A percentile compares a stretch with the other conserved stretches of the same genome.
Conservation (phyloP, 1,140 invertebrate genomes). For the Diachasma alloeum region DNA sequence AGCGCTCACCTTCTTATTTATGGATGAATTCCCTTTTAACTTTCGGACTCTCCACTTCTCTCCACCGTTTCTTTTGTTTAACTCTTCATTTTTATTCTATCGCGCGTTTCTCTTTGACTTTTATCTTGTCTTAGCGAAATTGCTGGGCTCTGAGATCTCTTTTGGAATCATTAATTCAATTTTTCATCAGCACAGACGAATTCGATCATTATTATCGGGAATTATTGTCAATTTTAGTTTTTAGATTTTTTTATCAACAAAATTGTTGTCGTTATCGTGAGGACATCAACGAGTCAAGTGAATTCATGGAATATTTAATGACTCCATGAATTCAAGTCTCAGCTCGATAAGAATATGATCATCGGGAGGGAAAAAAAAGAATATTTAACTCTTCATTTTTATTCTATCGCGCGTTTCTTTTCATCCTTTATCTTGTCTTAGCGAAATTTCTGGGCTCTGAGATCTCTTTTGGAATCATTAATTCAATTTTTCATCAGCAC, state of each 20-base stretch:
- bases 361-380: neutral
- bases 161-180: no score
- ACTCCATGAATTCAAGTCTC: neutral
- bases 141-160: no score
- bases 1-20: conserved; percentile 30
- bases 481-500: no score
- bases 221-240: no score
- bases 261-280: neutral
- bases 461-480: no score
- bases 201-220: no score
- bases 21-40: conserved; percentile 48
- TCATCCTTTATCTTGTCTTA: no score
- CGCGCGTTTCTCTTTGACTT: neutral
- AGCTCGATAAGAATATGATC: neutral
- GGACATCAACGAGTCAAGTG: neutral
- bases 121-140: no score
- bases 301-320: neutral
- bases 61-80: conserved; percentile 4
- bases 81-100: conserved; percentile 14
- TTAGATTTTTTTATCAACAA: no score
- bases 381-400: neutral
- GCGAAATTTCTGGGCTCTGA: no score
- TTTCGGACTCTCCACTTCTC: conserved; percentile 40
- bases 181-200: no score
- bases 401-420: no score